Evolutionary conservation across 2,797 vertebrate genomes (phyloP).

Genomic region (Onychomys leucogaster): DNA sequence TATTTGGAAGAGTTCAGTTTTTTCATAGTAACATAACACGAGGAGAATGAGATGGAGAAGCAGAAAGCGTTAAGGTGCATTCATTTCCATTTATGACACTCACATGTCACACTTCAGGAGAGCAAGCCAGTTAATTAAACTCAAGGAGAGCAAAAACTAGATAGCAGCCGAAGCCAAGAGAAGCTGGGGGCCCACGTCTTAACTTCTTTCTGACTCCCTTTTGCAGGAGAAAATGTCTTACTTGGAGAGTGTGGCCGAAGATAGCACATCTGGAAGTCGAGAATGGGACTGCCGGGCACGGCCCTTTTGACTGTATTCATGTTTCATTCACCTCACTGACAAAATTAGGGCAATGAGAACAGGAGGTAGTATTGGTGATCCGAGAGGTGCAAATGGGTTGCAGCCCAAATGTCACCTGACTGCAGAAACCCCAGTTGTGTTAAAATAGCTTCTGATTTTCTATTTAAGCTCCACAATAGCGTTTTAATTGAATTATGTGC

Average conservation of each 20-base stretch:
- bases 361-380: neutral
- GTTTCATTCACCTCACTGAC: neutral
- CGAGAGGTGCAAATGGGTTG: neutral
- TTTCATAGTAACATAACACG: constrained; percentile 78
- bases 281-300: neutral
- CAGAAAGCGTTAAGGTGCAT: constrained; percentile 53
- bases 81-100: constrained; percentile 70
- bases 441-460: neutral
- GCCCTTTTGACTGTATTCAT: neutral
- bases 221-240: neutral
- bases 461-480: neutral
- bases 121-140: constrained; percentile 68
- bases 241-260: neutral
- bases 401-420: neutral
- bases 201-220: neutral
- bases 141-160: constrained; percentile 1
- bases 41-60: constrained; percentile 58
- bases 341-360: neutral
- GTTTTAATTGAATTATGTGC: constrained; percentile 8
- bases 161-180: neutral
- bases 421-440: neutral
- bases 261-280: neutral
- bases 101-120: constrained; percentile 19
- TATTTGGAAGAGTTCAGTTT: constrained; percentile 75
- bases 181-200: neutral